These are phyloP conservation scores for Propithecus perrieri DNA, from an alignment of 2,797 vertebrate genomes.

Conservation along the genomic window DNA sequence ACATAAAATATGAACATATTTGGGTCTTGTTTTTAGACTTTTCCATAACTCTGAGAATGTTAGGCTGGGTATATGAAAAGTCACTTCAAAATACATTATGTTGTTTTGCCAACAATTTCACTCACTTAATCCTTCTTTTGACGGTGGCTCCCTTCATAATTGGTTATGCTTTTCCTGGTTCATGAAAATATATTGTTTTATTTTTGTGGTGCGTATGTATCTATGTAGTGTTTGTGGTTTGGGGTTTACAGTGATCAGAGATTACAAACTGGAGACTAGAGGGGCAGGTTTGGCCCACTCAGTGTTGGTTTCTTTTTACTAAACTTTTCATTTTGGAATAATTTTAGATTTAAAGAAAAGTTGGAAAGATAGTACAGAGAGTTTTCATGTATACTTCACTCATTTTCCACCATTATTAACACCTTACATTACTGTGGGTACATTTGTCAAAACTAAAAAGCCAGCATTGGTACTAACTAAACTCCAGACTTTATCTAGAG, in stretches of 20 bases:
- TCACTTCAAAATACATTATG: neutral
- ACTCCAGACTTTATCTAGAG: neutral
- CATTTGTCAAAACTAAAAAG: conserved; percentile 5
- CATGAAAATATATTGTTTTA: neutral
- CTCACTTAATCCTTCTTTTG: neutral
- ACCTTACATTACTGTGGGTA: neutral
- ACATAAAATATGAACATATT: neutral
- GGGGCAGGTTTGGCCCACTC: neutral
- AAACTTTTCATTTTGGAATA: neutral
- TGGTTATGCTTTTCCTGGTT: neutral
- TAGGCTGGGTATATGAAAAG: neutral
- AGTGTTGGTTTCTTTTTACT: neutral
- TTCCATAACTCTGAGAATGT: neutral
- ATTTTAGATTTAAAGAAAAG: neutral
- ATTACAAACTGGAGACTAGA: neutral
- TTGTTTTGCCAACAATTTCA: neutral
- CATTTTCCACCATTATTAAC: neutral
- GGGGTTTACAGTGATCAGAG: neutral
- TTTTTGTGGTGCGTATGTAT: neutral
- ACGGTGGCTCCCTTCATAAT: neutral
- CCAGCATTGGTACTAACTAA: neutral
- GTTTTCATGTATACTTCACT: neutral
- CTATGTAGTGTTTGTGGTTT: neutral
- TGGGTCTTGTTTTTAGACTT: neutral
- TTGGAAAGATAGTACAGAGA: neutral